A percentile compares a stretch with the other conserved stretches of the same genome.
These are phyloP conservation scores for Tragelaphus scriptus DNA, from an alignment of 2,113 vertebrate species.

Conservation along the genomic window DNA sequence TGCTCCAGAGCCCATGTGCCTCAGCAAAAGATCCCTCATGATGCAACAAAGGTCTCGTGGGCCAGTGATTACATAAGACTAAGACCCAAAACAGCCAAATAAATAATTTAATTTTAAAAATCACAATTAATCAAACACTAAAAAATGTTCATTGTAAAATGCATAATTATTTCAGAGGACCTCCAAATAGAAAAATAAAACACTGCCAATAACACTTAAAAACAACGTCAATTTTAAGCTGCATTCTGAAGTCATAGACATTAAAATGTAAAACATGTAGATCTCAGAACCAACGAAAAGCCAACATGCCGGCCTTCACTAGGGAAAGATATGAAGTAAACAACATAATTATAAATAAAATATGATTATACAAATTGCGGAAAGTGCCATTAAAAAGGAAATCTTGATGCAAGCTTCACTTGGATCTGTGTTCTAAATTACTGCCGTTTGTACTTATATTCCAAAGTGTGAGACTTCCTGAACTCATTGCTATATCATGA, in stretches of 20 bases:
- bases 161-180: background rate
- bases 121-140: background rate
- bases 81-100: background rate
- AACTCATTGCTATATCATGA: background rate
- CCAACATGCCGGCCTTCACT: background rate
- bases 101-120: background rate
- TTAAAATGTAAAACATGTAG: background rate
- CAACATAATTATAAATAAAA: background rate
- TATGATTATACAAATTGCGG: background rate
- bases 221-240: background rate
- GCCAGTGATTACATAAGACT: background rate
- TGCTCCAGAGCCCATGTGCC: background rate
- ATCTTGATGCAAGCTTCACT: background rate
- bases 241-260: background rate
- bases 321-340: background rate
- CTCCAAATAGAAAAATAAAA: background rate
- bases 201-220: background rate
- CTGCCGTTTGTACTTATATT: background rate
- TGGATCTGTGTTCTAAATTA: background rate
- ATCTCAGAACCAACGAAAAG: background rate
- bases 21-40: background rate
- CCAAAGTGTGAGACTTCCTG: background rate
- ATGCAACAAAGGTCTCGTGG: background rate
- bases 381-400: background rate
- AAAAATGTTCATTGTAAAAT: background rate